Conservation (phyloP, 1,140 invertebrate species). For the Rhyzopertha dominica region DNA sequence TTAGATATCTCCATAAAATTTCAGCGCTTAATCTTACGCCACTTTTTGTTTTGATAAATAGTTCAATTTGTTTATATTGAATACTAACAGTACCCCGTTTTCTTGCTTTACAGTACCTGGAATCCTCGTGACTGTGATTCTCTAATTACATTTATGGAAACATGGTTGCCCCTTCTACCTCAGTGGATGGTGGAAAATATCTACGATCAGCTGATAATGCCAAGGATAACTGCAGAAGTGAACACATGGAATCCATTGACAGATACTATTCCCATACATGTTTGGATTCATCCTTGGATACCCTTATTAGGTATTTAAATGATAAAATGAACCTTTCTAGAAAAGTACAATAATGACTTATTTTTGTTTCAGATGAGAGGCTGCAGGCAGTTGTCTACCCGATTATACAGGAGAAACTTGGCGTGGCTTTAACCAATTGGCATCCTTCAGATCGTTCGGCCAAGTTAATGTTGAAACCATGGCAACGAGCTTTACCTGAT, state of each 20-base stretch:
- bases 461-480: conserved; percentile 85
- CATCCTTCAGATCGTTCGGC: conserved; percentile 89
- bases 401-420: conserved; percentile 87
- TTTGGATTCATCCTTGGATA: conserved; percentile 96
- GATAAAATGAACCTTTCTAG: background rate
- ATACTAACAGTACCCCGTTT: background rate
- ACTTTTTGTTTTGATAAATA: conserved; percentile 4
- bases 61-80: background rate
- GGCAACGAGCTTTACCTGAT: conserved; percentile 79
- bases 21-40: no score
- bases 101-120: conserved; percentile 52
- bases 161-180: conserved; percentile 77
- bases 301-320: conserved; percentile 59
- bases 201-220: conserved; percentile 75
- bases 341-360: conserved; percentile 1
- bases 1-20: no score
- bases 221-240: conserved; percentile 73
- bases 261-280: conserved; percentile 90
- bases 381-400: conserved; percentile 82
- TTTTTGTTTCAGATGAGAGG: conserved; percentile 44
- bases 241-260: conserved; percentile 91
- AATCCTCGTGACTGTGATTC: conserved; percentile 66
- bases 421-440: conserved; percentile 83
- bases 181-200: conserved; percentile 79
- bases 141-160: conserved; percentile 73